Evolutionary conservation across 2,888 invertebrate species (phyloP).

Genomic region (Pemphredon lugubris): DNA sequence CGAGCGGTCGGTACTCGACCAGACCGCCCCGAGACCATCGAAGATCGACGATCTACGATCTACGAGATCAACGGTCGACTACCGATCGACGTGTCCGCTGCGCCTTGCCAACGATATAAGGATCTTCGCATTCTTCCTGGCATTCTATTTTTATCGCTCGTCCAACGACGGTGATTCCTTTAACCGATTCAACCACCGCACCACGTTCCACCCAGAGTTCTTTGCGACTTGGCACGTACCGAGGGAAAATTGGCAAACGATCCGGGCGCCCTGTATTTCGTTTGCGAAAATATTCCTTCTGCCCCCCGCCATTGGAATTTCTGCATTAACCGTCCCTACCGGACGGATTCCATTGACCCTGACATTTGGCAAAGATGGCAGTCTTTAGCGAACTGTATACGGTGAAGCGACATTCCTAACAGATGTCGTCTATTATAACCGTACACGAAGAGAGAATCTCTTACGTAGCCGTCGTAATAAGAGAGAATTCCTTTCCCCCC

Average conservation of each 20-base stretch:
- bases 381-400: conserved; percentile 6
- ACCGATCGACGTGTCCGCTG: conserved; percentile 52
- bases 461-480: too few relatives aligned
- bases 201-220: conserved; percentile 27
- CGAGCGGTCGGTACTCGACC: too few relatives aligned
- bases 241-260: conserved; percentile 55
- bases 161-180: conserved; percentile 27
- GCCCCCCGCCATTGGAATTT: conserved; percentile 30
- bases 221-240: conserved; percentile 54
- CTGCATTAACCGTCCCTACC: conserved; percentile 30
- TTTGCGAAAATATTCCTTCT: conserved; percentile 25
- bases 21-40: neutral
- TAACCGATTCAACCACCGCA: conserved; percentile 43
- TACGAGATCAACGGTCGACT: conserved; percentile 18
- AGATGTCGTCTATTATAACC: neutral
- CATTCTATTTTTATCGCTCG: conserved; percentile 54
- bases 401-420: conserved; percentile 13
- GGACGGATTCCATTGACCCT: conserved; percentile 46
- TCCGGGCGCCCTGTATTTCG: conserved; percentile 43
- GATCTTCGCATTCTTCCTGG: conserved; percentile 54
- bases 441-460: too few relatives aligned
- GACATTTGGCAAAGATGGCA: conserved; percentile 47
- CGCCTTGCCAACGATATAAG: conserved; percentile 56
- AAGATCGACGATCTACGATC: conserved; percentile 8
- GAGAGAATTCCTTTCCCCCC: too few relatives aligned